Base-by-base conservation (phyloP, 2,888 invertebrate species). In the Lithophane ornitopus region DNA sequence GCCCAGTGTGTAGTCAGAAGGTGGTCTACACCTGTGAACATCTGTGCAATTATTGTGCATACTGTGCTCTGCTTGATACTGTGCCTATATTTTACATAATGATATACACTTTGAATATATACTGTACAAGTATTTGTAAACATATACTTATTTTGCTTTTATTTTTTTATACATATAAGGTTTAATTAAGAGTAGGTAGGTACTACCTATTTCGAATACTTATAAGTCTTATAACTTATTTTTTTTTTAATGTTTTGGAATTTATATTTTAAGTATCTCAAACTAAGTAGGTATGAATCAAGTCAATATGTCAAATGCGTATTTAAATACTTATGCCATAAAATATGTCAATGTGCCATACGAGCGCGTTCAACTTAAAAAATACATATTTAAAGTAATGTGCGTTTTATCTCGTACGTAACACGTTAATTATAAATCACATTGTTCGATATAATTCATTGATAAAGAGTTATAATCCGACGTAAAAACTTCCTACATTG, bases 401-500 rank as follows among this genome's bases (percentile, higher is more conserved):
- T 58, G 56, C 26, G 28, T 22, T 58, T 76, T 76, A 76, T 70
- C 70, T 76, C 56, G 16, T 61, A 28, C n/a, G n/a, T n/a, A n/a
- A n/a, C 39, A 69, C n/a, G 41, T 80, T 44, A 14, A 58, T 63
- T 68, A 56, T 58, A 54, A 58, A 69, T 73, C 58, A 73, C 49
- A 74, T 61, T 61, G 34, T 71, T 44, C 46, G 44, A 78, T 71
- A 44, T 69, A 59, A 66, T 41, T 61, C 2, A 54, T 8, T 12
- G 82, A 74, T 82, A 80, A 71, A 26, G 4, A 70, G 14, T 34
- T 78, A 34, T 66, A 70, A 81, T 72, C 71, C 44, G 34, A 75
- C 39, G 12, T 63, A 41, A n/a, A 71, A 62, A 71, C 72, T 84
- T 84, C 81, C 81, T 78, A 70, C 67, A 84, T 81, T 84, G 72